Conservation (phyloP, 1,140 invertebrate genomes). For the Spodoptera litura region DNA sequence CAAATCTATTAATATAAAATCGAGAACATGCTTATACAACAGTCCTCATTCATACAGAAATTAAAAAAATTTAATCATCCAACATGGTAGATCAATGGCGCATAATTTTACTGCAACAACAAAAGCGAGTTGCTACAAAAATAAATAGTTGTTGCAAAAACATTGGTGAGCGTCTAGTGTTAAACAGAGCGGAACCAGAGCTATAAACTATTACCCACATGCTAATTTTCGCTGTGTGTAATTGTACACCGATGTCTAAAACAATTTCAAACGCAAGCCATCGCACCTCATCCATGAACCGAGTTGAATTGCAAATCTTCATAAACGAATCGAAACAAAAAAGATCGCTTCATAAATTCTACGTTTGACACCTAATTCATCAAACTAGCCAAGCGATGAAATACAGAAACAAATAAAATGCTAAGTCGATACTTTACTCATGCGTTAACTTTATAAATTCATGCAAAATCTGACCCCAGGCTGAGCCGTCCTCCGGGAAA, state of each 20-base stretch:
- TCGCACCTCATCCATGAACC: constrained; percentile 72
- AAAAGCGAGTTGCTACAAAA: constrained; percentile 75
- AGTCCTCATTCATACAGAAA: not conserved
- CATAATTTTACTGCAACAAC: constrained; percentile 53
- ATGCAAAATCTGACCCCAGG: constrained; percentile 69
- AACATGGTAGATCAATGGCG: constrained; percentile 42
- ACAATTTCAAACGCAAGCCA: constrained; percentile 79
- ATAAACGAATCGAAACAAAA: constrained; percentile 54
- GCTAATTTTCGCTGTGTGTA: constrained; percentile 81
- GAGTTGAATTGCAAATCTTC: constrained; percentile 58
- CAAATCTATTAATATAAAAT: not conserved
- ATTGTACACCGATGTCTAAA: constrained; percentile 68
- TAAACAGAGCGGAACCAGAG: constrained; percentile 80
- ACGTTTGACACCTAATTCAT: constrained; percentile 55
- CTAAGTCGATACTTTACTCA: constrained; percentile 51
- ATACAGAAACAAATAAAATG: constrained; percentile 44
- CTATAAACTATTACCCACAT: constrained; percentile 82
- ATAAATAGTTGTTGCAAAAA: constrained; percentile 78
- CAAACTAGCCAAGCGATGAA: constrained; percentile 64
- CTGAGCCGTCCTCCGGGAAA: constrained; percentile 77
- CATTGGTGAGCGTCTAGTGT: constrained; percentile 68
- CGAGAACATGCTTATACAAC: not conserved
- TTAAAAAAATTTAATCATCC: constrained; percentile 1
- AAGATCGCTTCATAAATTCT: constrained; percentile 29
- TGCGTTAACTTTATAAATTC: constrained; percentile 59